Percentiles rank a stretch among this genome's conserved stretches.
Conservation (phyloP, 2,888 invertebrate genomes). For the Epirrhoe alternata region DNA sequence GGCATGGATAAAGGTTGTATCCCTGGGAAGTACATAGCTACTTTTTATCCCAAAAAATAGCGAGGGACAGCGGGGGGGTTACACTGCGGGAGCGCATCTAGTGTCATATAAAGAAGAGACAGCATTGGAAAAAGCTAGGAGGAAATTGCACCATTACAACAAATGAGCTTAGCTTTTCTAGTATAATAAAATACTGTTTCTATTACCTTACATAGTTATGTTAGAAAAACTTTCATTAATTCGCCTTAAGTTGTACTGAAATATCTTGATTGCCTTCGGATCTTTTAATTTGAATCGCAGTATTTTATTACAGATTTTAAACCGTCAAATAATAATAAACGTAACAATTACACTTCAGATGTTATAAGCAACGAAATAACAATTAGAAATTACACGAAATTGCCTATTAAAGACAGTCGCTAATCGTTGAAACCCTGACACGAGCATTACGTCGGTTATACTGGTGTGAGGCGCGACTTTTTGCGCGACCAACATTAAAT, state of each 20-base stretch:
- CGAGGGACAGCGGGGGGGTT: no score
- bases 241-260: background rate
- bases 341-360: constrained; percentile 39
- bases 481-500: background rate
- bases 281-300: constrained; percentile 27
- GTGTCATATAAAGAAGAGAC: no score
- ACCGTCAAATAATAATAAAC: constrained; percentile 43
- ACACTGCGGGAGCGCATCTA: no score
- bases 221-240: background rate
- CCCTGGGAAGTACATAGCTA: no score
- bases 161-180: no score
- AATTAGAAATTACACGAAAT: constrained; percentile 46
- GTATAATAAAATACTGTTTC: no score
- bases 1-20: no score
- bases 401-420: constrained; percentile 40
- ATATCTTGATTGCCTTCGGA: background rate
- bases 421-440: constrained; percentile 41
- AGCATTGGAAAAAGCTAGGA: no score
- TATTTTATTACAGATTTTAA: constrained; percentile 24
- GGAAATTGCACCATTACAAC: no score
- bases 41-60: no score
- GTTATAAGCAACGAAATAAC: constrained; percentile 41
- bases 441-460: constrained; percentile 27
- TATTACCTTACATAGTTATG: no score
- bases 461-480: constrained; percentile 22